Percentiles rank a stretch among this genome's conserved stretches.
These are phyloP conservation scores for Troides helena DNA, from an alignment of 2,888 invertebrate species.

Conservation along the genomic window DNA sequence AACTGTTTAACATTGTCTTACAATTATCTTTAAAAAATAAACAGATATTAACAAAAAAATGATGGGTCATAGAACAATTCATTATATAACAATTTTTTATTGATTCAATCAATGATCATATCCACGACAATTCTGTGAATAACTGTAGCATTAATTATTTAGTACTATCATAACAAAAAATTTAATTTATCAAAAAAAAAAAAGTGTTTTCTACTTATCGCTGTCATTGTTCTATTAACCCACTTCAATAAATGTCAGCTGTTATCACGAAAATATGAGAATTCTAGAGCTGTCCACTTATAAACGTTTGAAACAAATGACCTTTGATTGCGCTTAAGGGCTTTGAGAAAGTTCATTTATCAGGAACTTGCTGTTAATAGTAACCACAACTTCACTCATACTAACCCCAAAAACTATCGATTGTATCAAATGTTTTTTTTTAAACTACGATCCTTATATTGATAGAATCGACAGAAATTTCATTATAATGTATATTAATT, in stretches of 20 bases:
- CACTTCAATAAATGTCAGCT: conserved; percentile 15
- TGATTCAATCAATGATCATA: too few relatives aligned
- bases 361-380: neutral
- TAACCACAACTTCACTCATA: neutral
- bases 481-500: too few relatives aligned
- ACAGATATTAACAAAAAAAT: too few relatives aligned
- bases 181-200: conserved; percentile 1
- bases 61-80: too few relatives aligned
- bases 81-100: too few relatives aligned
- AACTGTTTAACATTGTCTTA: too few relatives aligned
- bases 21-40: too few relatives aligned
- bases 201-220: conserved; percentile 14
- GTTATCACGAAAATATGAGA: conserved; percentile 20
- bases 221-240: conserved; percentile 29
- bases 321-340: conserved; percentile 17
- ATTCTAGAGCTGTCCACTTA: conserved; percentile 20
- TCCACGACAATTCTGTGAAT: too few relatives aligned
- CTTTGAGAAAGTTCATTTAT: conserved; percentile 21
- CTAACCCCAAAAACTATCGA: neutral
- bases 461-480: too few relatives aligned
- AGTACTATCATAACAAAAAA: neutral
- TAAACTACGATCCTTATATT: too few relatives aligned
- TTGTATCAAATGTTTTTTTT: too few relatives aligned
- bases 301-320: conserved; percentile 20
- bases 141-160: neutral